Evolutionary conservation across 2,113 vertebrate species (phyloP).

Genomic region (Sinocyclocheilus anophthalmus): DNA sequence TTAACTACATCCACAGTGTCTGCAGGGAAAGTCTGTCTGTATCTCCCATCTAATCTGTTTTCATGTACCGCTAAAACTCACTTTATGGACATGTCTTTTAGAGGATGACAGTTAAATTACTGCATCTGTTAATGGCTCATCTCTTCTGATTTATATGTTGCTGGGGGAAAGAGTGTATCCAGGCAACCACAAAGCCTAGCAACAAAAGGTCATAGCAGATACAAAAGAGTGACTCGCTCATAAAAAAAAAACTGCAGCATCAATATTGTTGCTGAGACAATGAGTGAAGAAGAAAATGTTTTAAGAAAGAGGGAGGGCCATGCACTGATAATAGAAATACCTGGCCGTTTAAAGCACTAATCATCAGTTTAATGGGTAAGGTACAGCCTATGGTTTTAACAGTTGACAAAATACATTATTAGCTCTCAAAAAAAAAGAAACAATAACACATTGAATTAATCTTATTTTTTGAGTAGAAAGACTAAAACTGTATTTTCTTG

Average conservation of each 20-base stretch:
- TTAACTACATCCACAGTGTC: not conserved
- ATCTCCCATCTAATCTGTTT: conserved; percentile 23
- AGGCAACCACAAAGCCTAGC: conserved; percentile 60
- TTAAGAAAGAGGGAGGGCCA: not conserved
- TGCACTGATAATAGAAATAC: conserved; percentile 10
- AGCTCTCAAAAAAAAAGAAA: not conserved
- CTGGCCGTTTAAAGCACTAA: not conserved
- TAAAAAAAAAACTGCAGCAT: conserved; percentile 51
- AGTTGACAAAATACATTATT: not conserved
- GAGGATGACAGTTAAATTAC: conserved; percentile 44
- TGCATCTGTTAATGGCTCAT: conserved; percentile 57
- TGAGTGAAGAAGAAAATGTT: conserved; percentile 4
- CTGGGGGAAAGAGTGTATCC: conserved; percentile 54
- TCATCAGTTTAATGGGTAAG: not conserved
- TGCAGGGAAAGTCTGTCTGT: not conserved
- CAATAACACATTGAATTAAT: no score
- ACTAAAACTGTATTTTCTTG: no score
- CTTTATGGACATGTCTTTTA: conserved; percentile 34
- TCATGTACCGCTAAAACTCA: conserved; percentile 18
- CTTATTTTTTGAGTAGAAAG: no score
- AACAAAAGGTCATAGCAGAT: conserved; percentile 61
- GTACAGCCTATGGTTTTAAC: not conserved
- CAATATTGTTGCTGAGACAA: conserved; percentile 44
- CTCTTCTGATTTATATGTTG: conserved; percentile 48
- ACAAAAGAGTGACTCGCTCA: conserved; percentile 58